Evolutionary conservation across 2,797 vertebrate genomes (phyloP).

Genomic region (Hoplostethus atlanticus): DNA sequence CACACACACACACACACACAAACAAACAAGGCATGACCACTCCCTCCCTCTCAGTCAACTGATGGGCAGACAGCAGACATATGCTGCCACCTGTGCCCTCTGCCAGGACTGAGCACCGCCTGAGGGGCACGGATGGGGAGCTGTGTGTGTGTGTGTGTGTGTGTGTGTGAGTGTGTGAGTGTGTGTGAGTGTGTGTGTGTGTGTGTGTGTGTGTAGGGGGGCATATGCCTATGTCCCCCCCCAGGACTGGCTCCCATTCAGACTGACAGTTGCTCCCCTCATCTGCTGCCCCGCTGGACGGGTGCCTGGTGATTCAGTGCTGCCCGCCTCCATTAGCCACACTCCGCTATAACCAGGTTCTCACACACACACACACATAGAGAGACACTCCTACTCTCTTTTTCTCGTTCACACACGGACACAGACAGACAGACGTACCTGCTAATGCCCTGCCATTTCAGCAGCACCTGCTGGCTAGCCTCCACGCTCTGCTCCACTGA

Average conservation of each 20-base stretch:
- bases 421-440: constrained; percentile 39
- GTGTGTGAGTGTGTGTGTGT: constrained; percentile 20
- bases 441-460: constrained; percentile 19
- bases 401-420: constrained; percentile 21
- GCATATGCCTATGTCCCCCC: constrained; percentile 68
- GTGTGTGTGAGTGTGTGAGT: neutral
- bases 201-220: constrained; percentile 20
- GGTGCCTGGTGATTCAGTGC: constrained; percentile 64
- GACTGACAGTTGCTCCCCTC: constrained; percentile 77
- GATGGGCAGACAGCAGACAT: constrained; percentile 57
- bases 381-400: neutral
- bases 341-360: constrained; percentile 2
- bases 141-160: constrained; percentile 23
- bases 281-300: constrained; percentile 81
- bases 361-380: neutral
- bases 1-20: neutral
- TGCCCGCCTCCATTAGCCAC: constrained; percentile 54
- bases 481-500: constrained; percentile 25
- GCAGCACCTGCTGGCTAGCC: constrained; percentile 51
- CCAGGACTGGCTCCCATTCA: constrained; percentile 63
- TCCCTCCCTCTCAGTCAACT: constrained; percentile 26
- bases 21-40: constrained; percentile 12
- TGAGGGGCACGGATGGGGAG: constrained; percentile 31
- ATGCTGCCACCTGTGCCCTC: constrained; percentile 73
- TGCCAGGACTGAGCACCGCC: constrained; percentile 39